phyloP scores from a whole-genome alignment of 2,888 invertebrate genomes.

The Phania funesta region DNA sequence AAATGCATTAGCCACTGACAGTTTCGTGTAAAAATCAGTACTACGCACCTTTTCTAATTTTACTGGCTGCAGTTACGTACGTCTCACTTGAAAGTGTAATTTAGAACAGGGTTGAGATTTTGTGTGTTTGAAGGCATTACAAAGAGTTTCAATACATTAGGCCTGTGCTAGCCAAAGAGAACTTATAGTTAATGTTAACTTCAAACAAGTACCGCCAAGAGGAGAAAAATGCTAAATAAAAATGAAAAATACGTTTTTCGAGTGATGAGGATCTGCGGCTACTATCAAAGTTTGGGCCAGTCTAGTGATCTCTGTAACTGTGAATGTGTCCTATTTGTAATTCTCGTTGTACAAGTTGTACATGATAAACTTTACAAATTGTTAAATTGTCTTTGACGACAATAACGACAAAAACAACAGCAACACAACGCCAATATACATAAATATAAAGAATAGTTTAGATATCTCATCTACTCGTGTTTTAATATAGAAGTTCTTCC shows the following conservation, averaged over 20 bases:
- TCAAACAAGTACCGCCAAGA: not conserved
- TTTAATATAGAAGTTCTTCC: constrained; percentile 18
- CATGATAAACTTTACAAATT: constrained; percentile 68
- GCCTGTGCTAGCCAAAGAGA: not conserved
- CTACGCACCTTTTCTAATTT: not conserved
- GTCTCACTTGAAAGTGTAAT: constrained; percentile 18
- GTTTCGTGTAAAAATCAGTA: not conserved
- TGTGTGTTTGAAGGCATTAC: not conserved
- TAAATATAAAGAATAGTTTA: constrained; percentile 61
- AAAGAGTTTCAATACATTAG: constrained; percentile 9
- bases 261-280: not conserved
- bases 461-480: constrained; percentile 56
- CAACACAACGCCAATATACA: constrained; percentile 43
- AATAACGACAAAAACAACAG: constrained; percentile 59
- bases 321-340: constrained; percentile 27
- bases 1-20: too few species aligned
- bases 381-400: constrained; percentile 68
- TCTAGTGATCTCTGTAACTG: not conserved
- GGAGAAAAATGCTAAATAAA: too few species aligned
- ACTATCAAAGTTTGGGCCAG: not conserved
- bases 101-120: constrained; percentile 12
- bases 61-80: not conserved
- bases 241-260: too few species aligned
- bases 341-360: constrained; percentile 53
- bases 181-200: not conserved